phyloP scores from a whole-genome alignment of 2,797 vertebrate species.

The Rachycentron canadum region DNA sequence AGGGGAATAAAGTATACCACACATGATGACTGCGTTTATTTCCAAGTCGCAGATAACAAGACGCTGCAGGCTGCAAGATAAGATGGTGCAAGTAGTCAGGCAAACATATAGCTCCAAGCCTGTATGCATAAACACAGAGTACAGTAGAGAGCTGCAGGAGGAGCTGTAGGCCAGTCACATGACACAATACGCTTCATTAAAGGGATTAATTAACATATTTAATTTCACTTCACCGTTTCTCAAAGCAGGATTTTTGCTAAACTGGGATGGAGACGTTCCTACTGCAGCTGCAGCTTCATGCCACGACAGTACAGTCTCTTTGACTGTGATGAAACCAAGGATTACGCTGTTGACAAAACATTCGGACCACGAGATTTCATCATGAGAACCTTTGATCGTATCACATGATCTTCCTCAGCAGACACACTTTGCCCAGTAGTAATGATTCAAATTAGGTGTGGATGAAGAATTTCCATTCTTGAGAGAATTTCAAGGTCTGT shows the following conservation, averaged over 20 bases:
- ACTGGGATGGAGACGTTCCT: not conserved
- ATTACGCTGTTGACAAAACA: constrained; percentile 1
- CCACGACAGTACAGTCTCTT: not conserved
- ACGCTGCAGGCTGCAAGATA: constrained; percentile 72
- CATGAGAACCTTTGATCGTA: not conserved
- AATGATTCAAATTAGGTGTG: not conserved
- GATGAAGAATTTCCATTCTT: not conserved
- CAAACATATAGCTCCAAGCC: constrained; percentile 59
- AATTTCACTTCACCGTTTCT: constrained; percentile 10
- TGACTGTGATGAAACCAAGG: not conserved
- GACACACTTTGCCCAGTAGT: not conserved
- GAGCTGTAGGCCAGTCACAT: constrained; percentile 47
- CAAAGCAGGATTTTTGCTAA: constrained; percentile 21
- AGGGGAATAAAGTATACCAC: constrained; percentile 68
- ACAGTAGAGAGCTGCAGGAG: constrained; percentile 43
- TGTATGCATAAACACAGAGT: constrained; percentile 41
- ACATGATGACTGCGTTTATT: constrained; percentile 75
- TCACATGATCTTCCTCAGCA: not conserved
- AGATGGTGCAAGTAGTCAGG: constrained; percentile 63
- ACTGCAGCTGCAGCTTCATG: not conserved
- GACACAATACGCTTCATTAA: constrained; percentile 41
- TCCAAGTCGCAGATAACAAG: constrained; percentile 77
- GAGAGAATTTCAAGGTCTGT: not conserved
- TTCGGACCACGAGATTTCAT: not conserved
- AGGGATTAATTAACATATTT: constrained; percentile 31